Evolutionary conservation across 2,797 vertebrate genomes (phyloP), one percentile per base, ranked within the genome.

Genomic region (Selene dorsalis): DNA sequence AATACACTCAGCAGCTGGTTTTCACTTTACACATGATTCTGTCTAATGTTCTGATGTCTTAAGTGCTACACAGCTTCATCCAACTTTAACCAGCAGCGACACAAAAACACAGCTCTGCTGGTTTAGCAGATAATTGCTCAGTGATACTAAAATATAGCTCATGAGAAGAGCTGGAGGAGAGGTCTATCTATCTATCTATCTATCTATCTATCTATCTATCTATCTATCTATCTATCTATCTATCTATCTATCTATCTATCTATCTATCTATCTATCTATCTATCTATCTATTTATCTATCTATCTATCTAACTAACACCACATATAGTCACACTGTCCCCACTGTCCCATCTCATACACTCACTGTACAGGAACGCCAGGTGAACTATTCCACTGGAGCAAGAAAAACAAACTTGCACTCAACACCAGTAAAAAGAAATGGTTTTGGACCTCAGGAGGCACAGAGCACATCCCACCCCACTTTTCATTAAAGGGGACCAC

Each of bases 1-100:
- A 69, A 80, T 20, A 53, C 73, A 50, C 77, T 77, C 69, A 61
- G 67, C 30, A 0, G 50, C 11, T 55, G 52, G 60, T 75, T 79
- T 71, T 72, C 73, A 77, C 83, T 76, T 62, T 35, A n/a, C 47
- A 0, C n/a, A 58, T 13, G 9, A 52, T 18, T 39, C 39, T 9
- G 39, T 47, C 67, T 58, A 1, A 72, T 45, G 66, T 48, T 48
- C 52, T 10, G 41, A 48, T 17, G 39, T 26, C 74, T 60, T 71
- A 55, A 47, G 68, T 75, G 77, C 61, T 24, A 24, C 57, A 14
- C 6, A 4, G 38, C 73, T 58, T 87, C 85, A 84, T 87, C 43
- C 67, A 87, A 48, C 2, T 84, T 87, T 83, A 61, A 87, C 10
- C 14, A 82, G 56, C 3, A 66, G 50, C 7, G 26, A 80, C 50